Evolutionary conservation across 2,113 vertebrate genomes (phyloP).

Genomic region (Vanacampus margaritifer): DNA sequence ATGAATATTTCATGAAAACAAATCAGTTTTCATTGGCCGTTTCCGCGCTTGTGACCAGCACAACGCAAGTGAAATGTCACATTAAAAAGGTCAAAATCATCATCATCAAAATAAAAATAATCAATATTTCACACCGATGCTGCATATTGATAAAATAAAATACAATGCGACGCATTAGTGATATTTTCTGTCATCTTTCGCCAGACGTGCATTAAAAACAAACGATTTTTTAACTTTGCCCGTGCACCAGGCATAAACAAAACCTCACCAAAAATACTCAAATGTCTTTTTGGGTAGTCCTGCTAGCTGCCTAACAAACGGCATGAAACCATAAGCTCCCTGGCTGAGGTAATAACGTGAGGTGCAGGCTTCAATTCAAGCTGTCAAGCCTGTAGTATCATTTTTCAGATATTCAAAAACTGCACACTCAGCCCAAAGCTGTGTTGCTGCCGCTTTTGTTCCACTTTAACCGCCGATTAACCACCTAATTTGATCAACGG

Average conservation of each 20-base stretch:
- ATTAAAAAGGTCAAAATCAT: neutral
- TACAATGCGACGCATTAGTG: neutral
- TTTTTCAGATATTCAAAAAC: neutral
- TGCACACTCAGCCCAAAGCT: neutral
- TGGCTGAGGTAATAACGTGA: neutral
- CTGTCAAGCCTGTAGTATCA: neutral
- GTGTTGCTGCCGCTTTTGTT: neutral
- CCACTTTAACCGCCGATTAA: neutral
- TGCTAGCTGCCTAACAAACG: neutral
- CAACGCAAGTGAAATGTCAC: neutral
- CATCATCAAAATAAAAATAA: neutral
- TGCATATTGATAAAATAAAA: neutral
- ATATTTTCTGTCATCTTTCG: too few relatives aligned
- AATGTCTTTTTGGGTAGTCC: neutral
- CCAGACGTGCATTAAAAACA: too few relatives aligned
- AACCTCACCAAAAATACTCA: too few relatives aligned
- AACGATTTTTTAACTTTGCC: too few relatives aligned
- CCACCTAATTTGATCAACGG: neutral
- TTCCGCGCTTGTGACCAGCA: too few relatives aligned
- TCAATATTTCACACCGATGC: neutral
- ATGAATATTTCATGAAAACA: neutral
- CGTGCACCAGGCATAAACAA: too few relatives aligned
- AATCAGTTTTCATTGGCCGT: neutral
- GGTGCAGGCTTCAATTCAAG: neutral
- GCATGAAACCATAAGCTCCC: neutral